These are phyloP conservation scores for Heliconius ethilla DNA, from an alignment of 2,888 invertebrate species.

Conservation along the genomic window DNA sequence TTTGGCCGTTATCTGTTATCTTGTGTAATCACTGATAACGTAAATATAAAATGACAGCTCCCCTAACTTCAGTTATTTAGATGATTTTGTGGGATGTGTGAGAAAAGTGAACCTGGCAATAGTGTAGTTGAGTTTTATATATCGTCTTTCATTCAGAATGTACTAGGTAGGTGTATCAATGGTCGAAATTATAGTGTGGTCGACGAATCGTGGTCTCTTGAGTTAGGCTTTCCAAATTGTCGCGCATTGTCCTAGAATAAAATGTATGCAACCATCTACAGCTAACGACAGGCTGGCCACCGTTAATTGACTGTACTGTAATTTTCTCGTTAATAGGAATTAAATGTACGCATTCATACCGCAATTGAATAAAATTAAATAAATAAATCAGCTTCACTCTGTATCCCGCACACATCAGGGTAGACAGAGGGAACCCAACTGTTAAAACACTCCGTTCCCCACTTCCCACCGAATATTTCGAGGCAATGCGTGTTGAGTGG, in stretches of 20 bases:
- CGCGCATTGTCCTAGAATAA: background rate
- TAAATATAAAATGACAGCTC: conserved; percentile 24
- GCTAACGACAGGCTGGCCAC: background rate
- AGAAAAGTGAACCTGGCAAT: conserved; percentile 55
- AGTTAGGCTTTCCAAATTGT: background rate
- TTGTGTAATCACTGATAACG: conserved; percentile 25
- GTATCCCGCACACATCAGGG: no score
- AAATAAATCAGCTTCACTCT: no score
- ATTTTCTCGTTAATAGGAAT: background rate
- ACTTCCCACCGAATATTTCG: no score
- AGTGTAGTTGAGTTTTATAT: conserved; percentile 64
- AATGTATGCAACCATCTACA: background rate
- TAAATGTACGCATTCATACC: background rate
- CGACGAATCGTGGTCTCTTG: background rate
- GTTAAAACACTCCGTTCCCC: no score
- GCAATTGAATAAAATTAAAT: background rate
- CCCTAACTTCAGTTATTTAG: conserved; percentile 3
- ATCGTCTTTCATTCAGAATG: conserved; percentile 60
- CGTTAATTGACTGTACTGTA: no score
- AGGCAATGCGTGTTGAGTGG: no score
- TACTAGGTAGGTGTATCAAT: conserved; percentile 56
- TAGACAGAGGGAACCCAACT: no score
- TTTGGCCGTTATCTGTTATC: conserved; percentile 36
- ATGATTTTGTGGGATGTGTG: conserved; percentile 55
- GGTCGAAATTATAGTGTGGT: background rate